Evolutionary conservation across 2,888 invertebrate species (phyloP).

Genomic region (Volucella zonaria): DNA sequence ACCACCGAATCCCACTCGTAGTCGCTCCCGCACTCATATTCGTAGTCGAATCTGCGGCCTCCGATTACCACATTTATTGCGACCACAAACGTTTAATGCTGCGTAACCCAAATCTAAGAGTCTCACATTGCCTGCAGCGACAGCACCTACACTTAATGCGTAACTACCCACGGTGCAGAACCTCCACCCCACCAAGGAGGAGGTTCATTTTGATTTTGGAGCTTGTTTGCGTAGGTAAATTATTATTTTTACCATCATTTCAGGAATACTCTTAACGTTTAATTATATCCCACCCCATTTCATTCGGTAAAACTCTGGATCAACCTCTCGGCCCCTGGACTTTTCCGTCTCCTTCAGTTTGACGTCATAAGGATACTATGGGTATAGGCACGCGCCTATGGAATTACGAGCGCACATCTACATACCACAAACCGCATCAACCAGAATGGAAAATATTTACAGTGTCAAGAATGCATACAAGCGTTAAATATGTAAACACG

Average conservation of each 20-base stretch:
- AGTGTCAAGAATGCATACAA: slow-evolving; percentile 44
- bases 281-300: slow-evolving; percentile 10
- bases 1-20: neutral
- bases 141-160: too few relatives aligned
- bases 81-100: slow-evolving; percentile 41
- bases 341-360: too few relatives aligned
- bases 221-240: slow-evolving; percentile 37
- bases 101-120: slow-evolving; percentile 6
- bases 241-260: slow-evolving; percentile 46
- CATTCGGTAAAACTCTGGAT: too few relatives aligned
- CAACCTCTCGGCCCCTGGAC: too few relatives aligned
- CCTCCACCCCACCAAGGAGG: too few relatives aligned
- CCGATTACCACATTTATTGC: slow-evolving; percentile 15
- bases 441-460: slow-evolving; percentile 50
- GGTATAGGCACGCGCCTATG: slow-evolving; percentile 28
- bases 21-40: too few relatives aligned
- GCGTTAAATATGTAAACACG: slow-evolving; percentile 23
- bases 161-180: too few relatives aligned
- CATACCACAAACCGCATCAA: slow-evolving; percentile 12
- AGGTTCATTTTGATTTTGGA: neutral
- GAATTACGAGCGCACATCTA: neutral
- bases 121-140: neutral
- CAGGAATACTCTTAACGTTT: slow-evolving; percentile 43
- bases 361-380: neutral
- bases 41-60: too few relatives aligned